Evolutionary conservation across 2,888 invertebrate species (phyloP), one percentile per base, ranked within the genome.

Genomic region (Syrista parreyssii): DNA sequence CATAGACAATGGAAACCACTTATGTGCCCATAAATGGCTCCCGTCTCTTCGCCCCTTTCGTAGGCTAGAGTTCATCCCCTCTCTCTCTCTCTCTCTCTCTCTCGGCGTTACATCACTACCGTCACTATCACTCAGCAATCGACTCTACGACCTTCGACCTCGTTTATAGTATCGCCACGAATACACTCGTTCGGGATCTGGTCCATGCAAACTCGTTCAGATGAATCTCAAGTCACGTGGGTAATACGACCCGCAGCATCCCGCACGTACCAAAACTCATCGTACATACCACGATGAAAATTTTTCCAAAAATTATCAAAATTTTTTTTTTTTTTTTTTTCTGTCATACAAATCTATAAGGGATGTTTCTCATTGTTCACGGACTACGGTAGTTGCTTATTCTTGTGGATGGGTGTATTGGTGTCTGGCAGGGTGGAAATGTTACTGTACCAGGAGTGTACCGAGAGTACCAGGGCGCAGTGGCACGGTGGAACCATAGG

Each of bases 1-100:
- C 88, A 89, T 90, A 91, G 91, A 91, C 91, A 91, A 91, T 91
- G 86, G 89, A 88, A 89, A 91, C 89, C 89, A 89, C 88, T 91
- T 89, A 89, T 88, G 88, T 87, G 88, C 86, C 87, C 86, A 87
- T 90, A 90, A 90, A 91, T 90, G 90, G 89, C 90, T 88, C 86
- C 40, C 87, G 85, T 86, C 89, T 89, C 86, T 85, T 32, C 30
- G 0, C 32, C 84, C 83, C 86, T 74, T 81, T 82, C 80, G 40
- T 40, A 15, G 40, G 40, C 40, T 15, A 40, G 40, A 40, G 15
- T 75, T 73, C 69, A 33, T 3, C 40, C 68, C 73, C 55, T 73
- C n/a, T 72, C 78, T 75, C 81, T 76, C 68, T 40, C 75, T 71
- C 76, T 75, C 31, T 79, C 74, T 75, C 75, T 75, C 75, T 75